phyloP scores from a whole-genome alignment of 2,113 vertebrate species.

The Australoheros scitulus region DNA sequence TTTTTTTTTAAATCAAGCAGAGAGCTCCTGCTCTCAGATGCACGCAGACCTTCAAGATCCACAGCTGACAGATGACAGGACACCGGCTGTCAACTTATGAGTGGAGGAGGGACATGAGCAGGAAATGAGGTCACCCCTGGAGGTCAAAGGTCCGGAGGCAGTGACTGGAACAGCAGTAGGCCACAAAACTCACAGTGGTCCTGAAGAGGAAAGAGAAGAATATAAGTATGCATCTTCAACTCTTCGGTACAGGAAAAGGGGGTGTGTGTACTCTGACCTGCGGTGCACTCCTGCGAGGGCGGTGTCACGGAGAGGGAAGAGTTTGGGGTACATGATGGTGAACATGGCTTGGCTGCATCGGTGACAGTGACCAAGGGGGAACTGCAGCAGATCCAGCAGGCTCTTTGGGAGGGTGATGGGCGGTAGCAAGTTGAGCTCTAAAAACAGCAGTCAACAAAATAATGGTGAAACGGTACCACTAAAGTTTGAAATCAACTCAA shows the following conservation, averaged over 20 bases:
- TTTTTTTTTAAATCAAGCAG: neutral
- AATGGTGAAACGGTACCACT: neutral
- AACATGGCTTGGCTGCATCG: constrained; percentile 97
- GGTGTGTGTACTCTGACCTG: constrained; percentile 80
- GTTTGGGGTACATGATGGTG: constrained; percentile 95
- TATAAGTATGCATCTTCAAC: neutral
- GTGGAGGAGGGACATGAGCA: neutral
- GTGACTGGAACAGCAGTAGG: constrained; percentile 95
- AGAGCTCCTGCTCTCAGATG: neutral
- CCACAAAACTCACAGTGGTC: constrained; percentile 94
- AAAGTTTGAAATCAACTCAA: neutral
- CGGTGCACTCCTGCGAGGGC: constrained; percentile 93
- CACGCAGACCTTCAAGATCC: neutral
- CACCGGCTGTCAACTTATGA: neutral
- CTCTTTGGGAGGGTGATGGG: constrained; percentile 89
- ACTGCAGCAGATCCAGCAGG: constrained; percentile 88
- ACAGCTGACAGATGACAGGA: neutral
- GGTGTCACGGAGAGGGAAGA: constrained; percentile 92
- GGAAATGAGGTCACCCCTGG: constrained; percentile 81
- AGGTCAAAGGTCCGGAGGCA: constrained; percentile 95
- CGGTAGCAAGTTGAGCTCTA: constrained; percentile 85
- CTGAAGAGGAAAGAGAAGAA: constrained; percentile 63
- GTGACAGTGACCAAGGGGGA: constrained; percentile 95
- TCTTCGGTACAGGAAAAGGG: neutral
- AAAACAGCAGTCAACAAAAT: neutral